These are phyloP conservation scores for Eulacestoma nigropectus DNA, from an alignment of 2,113 vertebrate genomes.

Conservation along the genomic window DNA sequence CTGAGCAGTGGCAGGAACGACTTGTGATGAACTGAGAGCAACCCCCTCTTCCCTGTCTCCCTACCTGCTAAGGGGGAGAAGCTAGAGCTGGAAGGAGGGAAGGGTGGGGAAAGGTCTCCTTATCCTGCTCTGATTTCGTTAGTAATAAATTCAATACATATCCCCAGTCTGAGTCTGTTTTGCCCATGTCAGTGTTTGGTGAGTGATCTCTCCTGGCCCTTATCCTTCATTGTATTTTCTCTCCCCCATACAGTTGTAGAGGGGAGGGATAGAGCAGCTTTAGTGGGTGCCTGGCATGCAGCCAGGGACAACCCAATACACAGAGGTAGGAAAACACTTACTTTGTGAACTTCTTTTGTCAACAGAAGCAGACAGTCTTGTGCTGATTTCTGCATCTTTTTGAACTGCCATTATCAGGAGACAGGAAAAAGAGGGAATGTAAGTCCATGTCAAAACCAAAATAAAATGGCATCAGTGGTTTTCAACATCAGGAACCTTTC, in stretches of 20 bases:
- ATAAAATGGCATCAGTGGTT: background rate
- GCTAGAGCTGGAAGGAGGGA: background rate
- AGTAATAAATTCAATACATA: background rate
- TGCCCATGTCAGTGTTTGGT: background rate
- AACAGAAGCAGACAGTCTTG: background rate
- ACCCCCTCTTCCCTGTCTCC: background rate
- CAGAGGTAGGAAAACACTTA: background rate
- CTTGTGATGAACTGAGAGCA: background rate
- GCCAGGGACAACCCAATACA: background rate
- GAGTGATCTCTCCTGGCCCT: background rate
- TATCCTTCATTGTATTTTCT: background rate
- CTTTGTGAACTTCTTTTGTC: background rate
- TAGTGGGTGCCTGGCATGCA: background rate
- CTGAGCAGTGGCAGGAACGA: background rate
- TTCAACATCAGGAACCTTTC: background rate
- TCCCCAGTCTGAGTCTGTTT: background rate
- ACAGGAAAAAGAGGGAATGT: background rate
- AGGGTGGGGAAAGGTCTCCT: background rate
- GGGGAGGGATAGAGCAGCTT: background rate
- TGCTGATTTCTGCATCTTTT: background rate
- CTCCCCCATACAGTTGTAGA: background rate
- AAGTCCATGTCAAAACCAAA: background rate
- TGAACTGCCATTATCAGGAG: background rate
- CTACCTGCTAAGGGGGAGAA: accelerated
- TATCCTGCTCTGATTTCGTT: background rate